Base-by-base conservation (phyloP, 2,797 vertebrate species). In the Sebastes hubbsi region DNA sequence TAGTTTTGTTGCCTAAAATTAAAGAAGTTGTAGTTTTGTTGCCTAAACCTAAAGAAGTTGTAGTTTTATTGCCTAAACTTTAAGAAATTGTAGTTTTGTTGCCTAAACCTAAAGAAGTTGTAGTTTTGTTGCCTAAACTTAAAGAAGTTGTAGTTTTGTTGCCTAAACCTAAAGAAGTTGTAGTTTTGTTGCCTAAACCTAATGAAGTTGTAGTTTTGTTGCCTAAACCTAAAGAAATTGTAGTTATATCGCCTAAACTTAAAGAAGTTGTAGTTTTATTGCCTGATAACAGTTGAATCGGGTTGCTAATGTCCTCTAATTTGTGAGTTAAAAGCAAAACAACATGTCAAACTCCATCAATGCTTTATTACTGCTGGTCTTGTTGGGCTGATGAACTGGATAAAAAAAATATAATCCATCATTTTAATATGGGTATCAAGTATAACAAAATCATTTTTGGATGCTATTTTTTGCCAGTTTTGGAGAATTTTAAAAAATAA, bases 21-120 rank as follows among this genome's bases (percentile, higher is more conserved):
- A 0, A 42, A 2, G 36, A 38, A 36, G 0, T 36, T 12, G 34
- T 36, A 36, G 34, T 36, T 36, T 2, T 36, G 0, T 36, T 5
- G 34, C 11, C 32, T 34, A 34, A 34, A 34, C 10, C 0, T 34
- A 11, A 34, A 10, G 32, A 34, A 34, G 9, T 34, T 34, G 32
- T 34, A 34, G 32, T 34, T 34, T 3, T 34, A 0, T 34, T 8
- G 30, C 30, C 30, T 30, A 30, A 10, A 34, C 0, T 0, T 34
- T 0, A 32, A 1, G 32, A 34, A 34, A 9, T 34, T 34, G 32
- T 32, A 32, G 32, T 34, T 34, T 4, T 34, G 0, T 11, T 4
- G 34, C 34, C 34, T 36, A 24, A 24, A 24, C 24, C 3, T 24
- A 24, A 24, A 24, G 24, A 24, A 24, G 2, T 24, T 24, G 24